Evolutionary conservation across 2,888 invertebrate species (phyloP).

Genomic region (Hemithea aestivaria): DNA sequence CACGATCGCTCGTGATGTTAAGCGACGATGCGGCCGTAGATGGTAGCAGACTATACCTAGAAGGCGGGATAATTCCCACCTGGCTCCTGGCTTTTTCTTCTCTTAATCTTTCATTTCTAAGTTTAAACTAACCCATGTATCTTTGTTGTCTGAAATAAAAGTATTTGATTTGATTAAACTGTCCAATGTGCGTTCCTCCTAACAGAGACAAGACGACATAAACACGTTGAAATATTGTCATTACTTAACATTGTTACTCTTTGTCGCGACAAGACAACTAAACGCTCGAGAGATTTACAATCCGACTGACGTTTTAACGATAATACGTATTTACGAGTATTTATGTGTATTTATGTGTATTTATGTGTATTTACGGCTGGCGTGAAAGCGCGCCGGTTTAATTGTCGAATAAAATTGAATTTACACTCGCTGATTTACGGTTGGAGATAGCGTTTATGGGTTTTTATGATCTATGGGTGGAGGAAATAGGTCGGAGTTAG

Average conservation of each 20-base stretch:
- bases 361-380: conserved; percentile 48
- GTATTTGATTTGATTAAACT: too few species aligned
- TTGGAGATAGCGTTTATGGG: conserved; percentile 16
- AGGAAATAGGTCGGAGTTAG: conserved; percentile 6
- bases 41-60: too few species aligned
- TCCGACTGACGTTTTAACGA: conserved; percentile 75
- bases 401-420: conserved; percentile 79
- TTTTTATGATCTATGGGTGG: conserved; percentile 12
- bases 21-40: too few species aligned
- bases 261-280: conserved; percentile 25
- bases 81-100: too few species aligned
- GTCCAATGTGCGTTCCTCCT: too few species aligned
- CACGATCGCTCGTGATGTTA: too few species aligned
- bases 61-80: too few species aligned
- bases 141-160: too few species aligned
- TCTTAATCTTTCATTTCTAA: too few species aligned
- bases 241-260: conserved; percentile 24
- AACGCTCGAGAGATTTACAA: conserved; percentile 53
- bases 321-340: conserved; percentile 77
- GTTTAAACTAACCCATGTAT: too few species aligned
- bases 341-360: conserved; percentile 73
- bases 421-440: conserved; percentile 70
- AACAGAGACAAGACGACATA: too few species aligned
- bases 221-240: conserved; percentile 19
- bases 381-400: conserved; percentile 73